These are phyloP conservation scores for Pachypanchax playfairii DNA, from an alignment of 2,113 vertebrate species.

Conservation along the genomic window DNA sequence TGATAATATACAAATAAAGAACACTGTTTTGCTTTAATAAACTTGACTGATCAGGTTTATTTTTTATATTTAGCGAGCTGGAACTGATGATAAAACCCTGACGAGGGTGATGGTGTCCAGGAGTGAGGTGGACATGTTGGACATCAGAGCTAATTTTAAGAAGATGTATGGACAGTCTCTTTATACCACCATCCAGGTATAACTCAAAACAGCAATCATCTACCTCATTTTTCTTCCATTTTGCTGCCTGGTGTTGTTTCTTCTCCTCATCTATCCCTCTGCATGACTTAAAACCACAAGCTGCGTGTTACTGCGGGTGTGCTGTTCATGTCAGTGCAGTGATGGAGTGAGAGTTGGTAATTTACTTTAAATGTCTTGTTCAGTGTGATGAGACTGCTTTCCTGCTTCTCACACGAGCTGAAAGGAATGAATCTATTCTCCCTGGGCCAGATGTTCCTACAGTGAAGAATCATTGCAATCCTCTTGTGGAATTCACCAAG, in stretches of 20 bases:
- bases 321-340: slow-evolving; percentile 21
- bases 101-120: slow-evolving; percentile 92
- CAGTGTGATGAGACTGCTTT: slow-evolving; percentile 40
- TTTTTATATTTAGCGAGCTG: slow-evolving; percentile 82
- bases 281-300: slow-evolving; percentile 25
- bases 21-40: neutral
- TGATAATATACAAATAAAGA: too few species aligned
- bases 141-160: slow-evolving; percentile 85
- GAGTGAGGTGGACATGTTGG: slow-evolving; percentile 91
- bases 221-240: neutral
- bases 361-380: slow-evolving; percentile 52
- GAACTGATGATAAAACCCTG: slow-evolving; percentile 91
- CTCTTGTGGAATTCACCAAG: slow-evolving; percentile 8
- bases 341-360: slow-evolving; percentile 33
- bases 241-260: neutral
- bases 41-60: neutral
- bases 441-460: slow-evolving; percentile 50
- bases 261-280: slow-evolving; percentile 6
- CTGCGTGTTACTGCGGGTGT: slow-evolving; percentile 8
- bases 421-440: slow-evolving; percentile 46
- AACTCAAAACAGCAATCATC: too few species aligned
- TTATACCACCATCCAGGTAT: slow-evolving; percentile 89
- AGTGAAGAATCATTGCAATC: slow-evolving; percentile 29
- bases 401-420: slow-evolving; percentile 19
- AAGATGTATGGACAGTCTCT: slow-evolving; percentile 87